A percentile compares a stretch with the other conserved stretches of the same genome.
These are phyloP conservation scores for Meloe dianella DNA, from an alignment of 2,888 invertebrate genomes.

Conservation along the genomic window DNA sequence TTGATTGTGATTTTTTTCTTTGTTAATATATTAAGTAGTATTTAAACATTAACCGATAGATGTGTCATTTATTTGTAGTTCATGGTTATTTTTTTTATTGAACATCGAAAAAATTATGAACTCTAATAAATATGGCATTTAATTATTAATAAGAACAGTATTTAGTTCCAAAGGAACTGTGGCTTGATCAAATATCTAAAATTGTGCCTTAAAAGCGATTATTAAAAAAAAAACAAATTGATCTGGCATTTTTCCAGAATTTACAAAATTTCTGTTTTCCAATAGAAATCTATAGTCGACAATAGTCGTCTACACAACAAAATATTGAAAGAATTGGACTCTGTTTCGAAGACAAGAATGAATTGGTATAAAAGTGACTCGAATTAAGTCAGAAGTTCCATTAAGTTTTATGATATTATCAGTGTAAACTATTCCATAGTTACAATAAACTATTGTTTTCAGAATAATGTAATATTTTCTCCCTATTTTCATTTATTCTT, in stretches of 20 bases:
- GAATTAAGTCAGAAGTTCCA: slow-evolving; percentile 42
- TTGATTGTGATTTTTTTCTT: slow-evolving; percentile 48
- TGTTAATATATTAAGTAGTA: slow-evolving; percentile 35
- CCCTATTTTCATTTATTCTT: neutral
- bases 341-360: neutral
- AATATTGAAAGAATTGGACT: no score
- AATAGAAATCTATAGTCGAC: slow-evolving; percentile 16
- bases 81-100: slow-evolving; percentile 36
- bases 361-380: slow-evolving; percentile 33
- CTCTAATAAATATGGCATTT: slow-evolving; percentile 40
- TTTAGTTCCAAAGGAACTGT: slow-evolving; percentile 53
- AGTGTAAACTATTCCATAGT: slow-evolving; percentile 7
- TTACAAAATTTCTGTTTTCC: slow-evolving; percentile 17
- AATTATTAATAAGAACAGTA: slow-evolving; percentile 39
- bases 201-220: slow-evolving; percentile 39
- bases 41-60: slow-evolving; percentile 38
- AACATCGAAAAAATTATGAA: slow-evolving; percentile 34
- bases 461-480: neutral
- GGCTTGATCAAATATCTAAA: slow-evolving; percentile 37
- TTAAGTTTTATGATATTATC: slow-evolving; percentile 36
- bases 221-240: slow-evolving; percentile 25
- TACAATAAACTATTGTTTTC: slow-evolving; percentile 1
- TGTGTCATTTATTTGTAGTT: slow-evolving; percentile 31
- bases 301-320: no score
- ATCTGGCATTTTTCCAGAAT: slow-evolving; percentile 42